Evolutionary conservation across 1,140 invertebrate species (phyloP).

Genomic region (Proctacanthus coquilletti): DNA sequence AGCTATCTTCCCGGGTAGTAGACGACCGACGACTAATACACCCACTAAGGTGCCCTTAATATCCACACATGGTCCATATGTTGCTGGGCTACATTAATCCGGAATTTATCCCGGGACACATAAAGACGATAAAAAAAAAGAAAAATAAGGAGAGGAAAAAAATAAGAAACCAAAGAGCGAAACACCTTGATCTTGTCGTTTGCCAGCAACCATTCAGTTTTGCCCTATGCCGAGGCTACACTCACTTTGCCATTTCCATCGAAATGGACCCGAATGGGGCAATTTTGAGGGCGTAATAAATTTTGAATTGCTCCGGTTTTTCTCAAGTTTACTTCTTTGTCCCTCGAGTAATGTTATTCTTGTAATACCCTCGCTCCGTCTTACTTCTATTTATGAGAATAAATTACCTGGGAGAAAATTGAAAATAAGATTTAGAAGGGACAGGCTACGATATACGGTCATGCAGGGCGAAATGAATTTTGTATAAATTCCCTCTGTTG

Average conservation of each 20-base stretch:
- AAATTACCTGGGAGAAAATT: background rate
- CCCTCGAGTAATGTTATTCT: background rate
- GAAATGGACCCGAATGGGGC: background rate
- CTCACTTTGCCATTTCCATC: no score
- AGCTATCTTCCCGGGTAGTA: no score
- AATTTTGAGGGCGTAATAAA: background rate
- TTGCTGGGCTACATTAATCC: no score
- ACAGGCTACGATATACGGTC: background rate
- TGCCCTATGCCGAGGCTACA: no score
- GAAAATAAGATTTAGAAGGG: background rate
- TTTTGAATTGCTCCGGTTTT: background rate
- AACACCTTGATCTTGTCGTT: background rate
- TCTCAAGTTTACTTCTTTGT: background rate
- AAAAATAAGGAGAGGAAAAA: no score
- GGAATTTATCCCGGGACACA: no score
- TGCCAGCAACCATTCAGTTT: no score
- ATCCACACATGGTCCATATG: no score
- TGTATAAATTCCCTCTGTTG: constrained; percentile 1
- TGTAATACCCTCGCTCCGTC: background rate
- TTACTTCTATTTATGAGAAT: background rate
- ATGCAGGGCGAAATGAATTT: background rate
- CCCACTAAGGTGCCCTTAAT: no score
- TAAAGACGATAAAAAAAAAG: no score
- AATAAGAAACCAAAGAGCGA: background rate
- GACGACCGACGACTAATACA: no score